These are phyloP conservation scores for Erpornis zantholeuca DNA, from an alignment of 2,113 vertebrate genomes.

Conservation along the genomic window DNA sequence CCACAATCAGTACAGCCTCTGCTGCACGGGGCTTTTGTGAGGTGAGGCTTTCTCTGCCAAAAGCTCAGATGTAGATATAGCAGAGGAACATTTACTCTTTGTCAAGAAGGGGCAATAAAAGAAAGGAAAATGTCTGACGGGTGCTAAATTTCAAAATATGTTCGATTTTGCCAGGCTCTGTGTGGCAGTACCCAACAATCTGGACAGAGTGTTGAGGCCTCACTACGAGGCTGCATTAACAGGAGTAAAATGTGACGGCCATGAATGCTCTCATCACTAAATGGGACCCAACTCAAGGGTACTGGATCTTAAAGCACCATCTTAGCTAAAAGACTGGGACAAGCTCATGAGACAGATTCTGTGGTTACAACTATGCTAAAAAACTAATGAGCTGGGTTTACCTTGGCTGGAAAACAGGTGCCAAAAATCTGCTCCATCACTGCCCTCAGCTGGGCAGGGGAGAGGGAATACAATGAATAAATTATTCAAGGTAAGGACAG, in stretches of 20 bases:
- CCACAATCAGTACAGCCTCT: neutral
- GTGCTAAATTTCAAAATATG: neutral
- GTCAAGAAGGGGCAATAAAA: neutral
- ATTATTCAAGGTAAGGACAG: neutral
- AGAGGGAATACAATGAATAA: neutral
- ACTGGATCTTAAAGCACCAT: neutral
- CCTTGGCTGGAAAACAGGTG: too few species aligned
- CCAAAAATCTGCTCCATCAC: neutral
- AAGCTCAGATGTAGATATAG: neutral
- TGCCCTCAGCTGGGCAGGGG: neutral
- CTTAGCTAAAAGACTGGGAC: neutral
- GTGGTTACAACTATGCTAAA: rapidly evolving
- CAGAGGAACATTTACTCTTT: neutral
- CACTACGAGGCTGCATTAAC: neutral
- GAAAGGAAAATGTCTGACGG: neutral
- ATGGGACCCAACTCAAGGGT: neutral
- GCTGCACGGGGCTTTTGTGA: neutral
- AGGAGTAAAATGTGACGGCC: neutral
- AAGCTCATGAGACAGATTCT: neutral
- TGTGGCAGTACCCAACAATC: neutral
- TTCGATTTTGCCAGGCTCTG: neutral
- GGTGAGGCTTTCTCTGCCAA: neutral
- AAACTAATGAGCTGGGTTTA: neutral
- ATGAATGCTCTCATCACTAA: neutral
- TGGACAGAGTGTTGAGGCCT: neutral